Base-by-base conservation (phyloP, 2,888 invertebrate species). In the Drosophila kanekoi region DNA sequence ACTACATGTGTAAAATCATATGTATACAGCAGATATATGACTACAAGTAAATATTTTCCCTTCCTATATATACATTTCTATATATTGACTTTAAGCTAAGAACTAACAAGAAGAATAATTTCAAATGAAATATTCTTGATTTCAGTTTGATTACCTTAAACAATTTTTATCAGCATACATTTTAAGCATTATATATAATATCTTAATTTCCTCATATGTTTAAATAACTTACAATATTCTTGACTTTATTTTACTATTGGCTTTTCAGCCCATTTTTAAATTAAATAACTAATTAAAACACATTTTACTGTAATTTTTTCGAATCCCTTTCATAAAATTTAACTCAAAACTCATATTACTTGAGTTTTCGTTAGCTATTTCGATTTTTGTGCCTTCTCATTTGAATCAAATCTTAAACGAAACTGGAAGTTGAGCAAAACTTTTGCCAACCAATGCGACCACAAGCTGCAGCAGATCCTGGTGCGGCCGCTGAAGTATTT, bases 401-500 rank as follows among this genome's bases (percentile, higher is more conserved):
- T 69, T 64, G 13, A 60, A 53, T 74, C 43, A 58, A 53, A 43
- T 41, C 40, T 16, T 11, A 35, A 23, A 35, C n/a, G n/a, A 28
- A 68, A 63, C 43, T 68, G 44, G 58, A 45, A 61, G 18, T 8
- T 28, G 14, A 6, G 52, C 18, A 5, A 68, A 76, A 63, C 35
- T 78, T 75, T n/a, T 2, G 2, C 32, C 13, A 33, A 49, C 58
- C 56, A 66, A 70, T 38, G 66, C 68, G 61, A 60, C 65, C 72
- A 41, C 79, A 60, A 60, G 48, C 47, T 35, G 38, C 66, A 54
- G 18, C 62, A 51, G 49, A 20, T 60, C 13, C 53, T 35, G 13
- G 16, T 8, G 14, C 23, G 45, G 11, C 13, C 10, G 35, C 35
- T 11, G 35, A 13, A 10, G 11, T 16, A 2, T 18, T 11, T 16